phyloP scores from a whole-genome alignment of 2,113 vertebrate genomes.

The Lampris megalopsis region DNA sequence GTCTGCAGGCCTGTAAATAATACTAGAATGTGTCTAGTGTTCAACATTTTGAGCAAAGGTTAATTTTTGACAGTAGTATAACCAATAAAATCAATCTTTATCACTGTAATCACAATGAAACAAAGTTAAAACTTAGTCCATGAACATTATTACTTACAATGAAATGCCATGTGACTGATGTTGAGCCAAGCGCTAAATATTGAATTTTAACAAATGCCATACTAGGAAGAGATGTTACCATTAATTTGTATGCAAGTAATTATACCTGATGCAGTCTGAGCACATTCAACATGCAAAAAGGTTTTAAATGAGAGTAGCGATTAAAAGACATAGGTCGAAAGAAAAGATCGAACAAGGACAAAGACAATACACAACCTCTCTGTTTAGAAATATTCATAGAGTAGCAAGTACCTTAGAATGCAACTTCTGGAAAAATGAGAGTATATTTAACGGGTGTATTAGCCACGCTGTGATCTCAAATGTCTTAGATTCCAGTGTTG shows the following conservation, averaged over 20 bases:
- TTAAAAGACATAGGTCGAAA: conserved; percentile 27
- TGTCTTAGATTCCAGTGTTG: background rate
- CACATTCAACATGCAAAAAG: conserved; percentile 21
- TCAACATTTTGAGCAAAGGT: background rate
- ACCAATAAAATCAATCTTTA: background rate
- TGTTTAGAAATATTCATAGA: conserved; percentile 58
- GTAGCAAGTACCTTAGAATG: background rate
- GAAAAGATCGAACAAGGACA: conserved; percentile 28
- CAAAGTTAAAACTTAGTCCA: no score
- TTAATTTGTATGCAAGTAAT: background rate
- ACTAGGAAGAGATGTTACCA: background rate
- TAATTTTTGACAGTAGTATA: background rate
- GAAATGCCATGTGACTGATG: no score
- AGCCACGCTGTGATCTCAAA: background rate
- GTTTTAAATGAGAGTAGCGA: conserved; percentile 18
- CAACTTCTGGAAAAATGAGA: background rate
- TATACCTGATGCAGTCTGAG: conserved; percentile 7
- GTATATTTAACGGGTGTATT: background rate
- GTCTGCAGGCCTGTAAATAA: background rate
- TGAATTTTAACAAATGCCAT: background rate
- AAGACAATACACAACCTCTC: conserved; percentile 58
- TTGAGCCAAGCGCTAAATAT: background rate
- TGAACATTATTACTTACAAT: no score
- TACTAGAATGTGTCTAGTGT: background rate
- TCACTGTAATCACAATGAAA: no score